Evolutionary conservation across 2,797 vertebrate genomes (phyloP).

Genomic region (Mus spretus): DNA sequence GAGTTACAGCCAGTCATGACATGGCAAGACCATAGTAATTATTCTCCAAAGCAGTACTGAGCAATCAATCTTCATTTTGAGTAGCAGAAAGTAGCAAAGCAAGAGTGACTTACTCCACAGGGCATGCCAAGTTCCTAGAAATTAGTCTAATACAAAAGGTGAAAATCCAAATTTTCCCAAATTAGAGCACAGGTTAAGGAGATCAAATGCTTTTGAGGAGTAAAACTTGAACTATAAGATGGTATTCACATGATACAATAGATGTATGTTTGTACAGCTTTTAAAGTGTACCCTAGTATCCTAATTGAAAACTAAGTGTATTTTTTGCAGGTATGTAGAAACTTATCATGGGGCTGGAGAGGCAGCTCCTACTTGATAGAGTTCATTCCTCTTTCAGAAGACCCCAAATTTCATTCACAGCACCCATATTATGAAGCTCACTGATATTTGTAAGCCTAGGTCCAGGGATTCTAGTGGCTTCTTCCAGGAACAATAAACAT

Average conservation of each 20-base stretch:
- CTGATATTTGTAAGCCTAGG: not conserved
- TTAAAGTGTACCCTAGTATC: not conserved
- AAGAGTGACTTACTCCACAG: not conserved
- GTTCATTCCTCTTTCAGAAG: not conserved
- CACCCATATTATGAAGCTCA: not conserved
- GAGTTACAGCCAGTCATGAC: slow-evolving; percentile 57
- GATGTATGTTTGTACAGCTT: not conserved
- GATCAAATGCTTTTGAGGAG: not conserved
- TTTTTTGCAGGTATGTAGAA: not conserved
- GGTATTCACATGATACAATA: not conserved
- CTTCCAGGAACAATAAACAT: not conserved
- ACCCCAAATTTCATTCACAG: not conserved
- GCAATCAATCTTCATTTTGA: slow-evolving; percentile 79
- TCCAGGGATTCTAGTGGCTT: not conserved
- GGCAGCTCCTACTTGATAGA: not conserved
- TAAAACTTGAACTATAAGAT: not conserved
- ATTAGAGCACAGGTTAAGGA: slow-evolving; percentile 11
- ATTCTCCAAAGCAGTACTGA: slow-evolving; percentile 65
- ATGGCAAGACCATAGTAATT: slow-evolving; percentile 64
- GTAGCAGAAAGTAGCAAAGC: slow-evolving; percentile 18
- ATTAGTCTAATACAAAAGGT: slow-evolving; percentile 27
- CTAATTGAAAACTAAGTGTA: not conserved
- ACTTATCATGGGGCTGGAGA: not conserved
- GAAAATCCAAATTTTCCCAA: slow-evolving; percentile 55
- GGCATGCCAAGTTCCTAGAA: slow-evolving; percentile 3